Base-by-base conservation (phyloP, 2,888 invertebrate genomes). In the Acronicta aceris region DNA sequence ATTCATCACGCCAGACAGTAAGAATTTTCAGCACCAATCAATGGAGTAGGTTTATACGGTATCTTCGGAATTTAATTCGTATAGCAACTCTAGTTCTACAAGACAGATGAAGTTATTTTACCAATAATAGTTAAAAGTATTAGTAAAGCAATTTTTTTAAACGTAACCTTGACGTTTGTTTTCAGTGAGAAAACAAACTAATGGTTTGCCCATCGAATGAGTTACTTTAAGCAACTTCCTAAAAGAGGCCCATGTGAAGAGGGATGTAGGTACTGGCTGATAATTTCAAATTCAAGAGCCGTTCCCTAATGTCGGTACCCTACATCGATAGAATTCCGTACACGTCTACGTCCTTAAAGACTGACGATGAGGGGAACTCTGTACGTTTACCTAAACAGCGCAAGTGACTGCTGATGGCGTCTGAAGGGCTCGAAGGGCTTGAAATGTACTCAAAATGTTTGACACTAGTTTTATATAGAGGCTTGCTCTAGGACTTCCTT, bases 251-350 rank as follows among this genome's bases (percentile, higher is more conserved):
- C 13, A 40, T 50, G 51, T 43, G 42, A 17, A 49, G 38, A 25
- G 21, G 6, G 13, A 63, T n/a, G 46, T n/a, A n/a, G n/a, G n/a
- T 50, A 62, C 21, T 10, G 36, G 49, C 52, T 62, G 61, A 70
- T 71, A 69, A 70, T 76, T 76, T 76, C 65, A 74, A 78, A 80
- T 80, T 72, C 62, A 69, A 73, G 71, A 70, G 73, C 48, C 71
- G 73, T 57, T 47, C 57, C 62, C 59, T 68, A 68, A 64, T 75
- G 68, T 62, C 57, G 62, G 63, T 62, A 52, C 56, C 68, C 71
- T 71, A 72, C 67, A 74, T 79, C 68, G 66, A 59, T 50, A 59
- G 65, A 74, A 79, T 78, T 79, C 74, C 43, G 48, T 52, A 68
- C 81, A 81, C 81, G 83, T 79, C 33, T 33, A 33, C 12, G 30